Percentiles rank a stretch among this genome's conserved stretches.
These are phyloP conservation scores for Champsocephalus gunnari DNA, from an alignment of 2,797 vertebrate genomes.

Conservation along the genomic window DNA sequence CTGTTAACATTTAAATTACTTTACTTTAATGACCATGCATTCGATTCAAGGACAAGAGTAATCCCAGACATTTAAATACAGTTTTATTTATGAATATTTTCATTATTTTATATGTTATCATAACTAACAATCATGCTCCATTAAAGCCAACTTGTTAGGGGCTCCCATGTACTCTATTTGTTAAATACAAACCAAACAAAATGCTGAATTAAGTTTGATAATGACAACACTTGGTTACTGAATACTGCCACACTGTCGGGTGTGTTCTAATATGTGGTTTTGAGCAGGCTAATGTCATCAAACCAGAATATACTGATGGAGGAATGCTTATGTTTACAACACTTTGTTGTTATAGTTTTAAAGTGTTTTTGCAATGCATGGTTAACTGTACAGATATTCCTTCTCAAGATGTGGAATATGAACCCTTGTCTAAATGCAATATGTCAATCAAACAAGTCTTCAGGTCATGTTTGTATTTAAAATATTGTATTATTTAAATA, in stretches of 20 bases:
- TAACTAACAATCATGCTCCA: not conserved
- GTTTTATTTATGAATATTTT: not conserved
- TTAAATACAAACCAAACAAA: constrained; percentile 30
- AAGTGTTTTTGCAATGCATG: constrained; percentile 28
- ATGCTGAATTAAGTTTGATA: constrained; percentile 15
- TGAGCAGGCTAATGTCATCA: constrained; percentile 17
- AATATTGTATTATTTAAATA: not conserved
- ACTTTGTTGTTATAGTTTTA: constrained; percentile 20
- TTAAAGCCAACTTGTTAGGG: constrained; percentile 5
- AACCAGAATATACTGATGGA: not conserved
- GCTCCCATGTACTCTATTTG: constrained; percentile 6
- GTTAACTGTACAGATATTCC: constrained; percentile 5
- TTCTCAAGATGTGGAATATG: constrained; percentile 7
- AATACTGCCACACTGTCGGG: constrained; percentile 29
- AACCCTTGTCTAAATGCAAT: not conserved
- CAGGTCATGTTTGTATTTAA: constrained; percentile 12
- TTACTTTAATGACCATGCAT: not conserved
- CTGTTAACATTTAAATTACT: not conserved
- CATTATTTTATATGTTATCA: not conserved
- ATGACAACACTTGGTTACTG: constrained; percentile 23
- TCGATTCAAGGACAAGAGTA: constrained; percentile 1
- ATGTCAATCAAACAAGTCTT: constrained; percentile 28
- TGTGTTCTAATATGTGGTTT: constrained; percentile 16
- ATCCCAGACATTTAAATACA: constrained; percentile 18
- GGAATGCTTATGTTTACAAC: constrained; percentile 11